Evolutionary conservation across 2,113 vertebrate species (phyloP).

Genomic region (Notiomystis cincta): DNA sequence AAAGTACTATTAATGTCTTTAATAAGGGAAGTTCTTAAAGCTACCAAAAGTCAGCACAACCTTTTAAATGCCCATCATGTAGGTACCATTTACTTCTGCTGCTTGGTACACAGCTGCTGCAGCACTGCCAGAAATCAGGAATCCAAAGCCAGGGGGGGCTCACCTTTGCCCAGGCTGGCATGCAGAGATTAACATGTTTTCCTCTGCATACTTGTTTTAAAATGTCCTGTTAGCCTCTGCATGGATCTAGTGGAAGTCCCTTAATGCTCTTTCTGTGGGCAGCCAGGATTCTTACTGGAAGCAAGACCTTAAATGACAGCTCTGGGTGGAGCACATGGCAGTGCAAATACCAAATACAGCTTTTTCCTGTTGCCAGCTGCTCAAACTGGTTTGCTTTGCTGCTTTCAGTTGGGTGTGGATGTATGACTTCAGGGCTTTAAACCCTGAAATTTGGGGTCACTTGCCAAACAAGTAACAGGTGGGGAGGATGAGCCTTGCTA

Average conservation of each 20-base stretch:
- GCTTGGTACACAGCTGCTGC: accelerated
- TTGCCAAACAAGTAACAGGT: slow-evolving; percentile 6
- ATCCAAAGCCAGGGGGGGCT: not conserved
- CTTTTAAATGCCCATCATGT: not conserved
- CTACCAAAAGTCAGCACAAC: not conserved
- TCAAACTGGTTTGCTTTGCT: not conserved
- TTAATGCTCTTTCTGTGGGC: not conserved
- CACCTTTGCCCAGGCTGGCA: not conserved
- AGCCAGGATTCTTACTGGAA: not conserved
- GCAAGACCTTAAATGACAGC: not conserved
- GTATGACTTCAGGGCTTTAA: not conserved
- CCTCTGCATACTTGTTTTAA: not conserved
- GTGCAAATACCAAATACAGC: not conserved
- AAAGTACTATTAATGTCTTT: not conserved
- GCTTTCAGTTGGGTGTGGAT: not conserved
- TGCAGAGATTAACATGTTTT: not conserved
- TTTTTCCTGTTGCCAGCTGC: not conserved
- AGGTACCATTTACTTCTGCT: not conserved
- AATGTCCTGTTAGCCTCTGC: not conserved
- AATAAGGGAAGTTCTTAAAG: not conserved
- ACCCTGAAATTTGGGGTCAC: not conserved
- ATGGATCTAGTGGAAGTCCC: not conserved
- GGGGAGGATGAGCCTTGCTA: not conserved
- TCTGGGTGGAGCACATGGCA: not conserved
- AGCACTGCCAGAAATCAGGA: not conserved